Base-by-base conservation (phyloP, 2,888 invertebrate species). In the Exephanes ischioxanthus region DNA sequence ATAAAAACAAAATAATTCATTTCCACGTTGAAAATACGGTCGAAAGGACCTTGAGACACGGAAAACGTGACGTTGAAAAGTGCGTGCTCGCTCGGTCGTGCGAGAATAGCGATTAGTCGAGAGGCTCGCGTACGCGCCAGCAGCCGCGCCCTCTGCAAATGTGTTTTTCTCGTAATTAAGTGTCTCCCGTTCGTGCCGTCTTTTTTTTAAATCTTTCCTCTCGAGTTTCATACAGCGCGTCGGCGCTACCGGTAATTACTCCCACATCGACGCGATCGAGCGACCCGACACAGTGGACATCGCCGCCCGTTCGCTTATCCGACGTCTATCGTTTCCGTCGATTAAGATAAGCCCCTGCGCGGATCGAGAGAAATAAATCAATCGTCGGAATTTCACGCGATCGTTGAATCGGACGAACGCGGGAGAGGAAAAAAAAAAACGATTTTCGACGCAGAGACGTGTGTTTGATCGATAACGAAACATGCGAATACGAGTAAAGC, bases 81-180 rank as follows among this genome's bases (percentile, higher is more conserved):
- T 51, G 80, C 67, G 67, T 76, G 80, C 37, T 71, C 51, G 58
- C 41, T 53, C 51, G 53, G 68, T 30, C 41, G 67, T 68, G 33
- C 33, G 30, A 33, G 61, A 72, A 80, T 66, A 63, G 66, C 72
- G 72, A 80, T 80, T 73, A 80, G 53, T 48, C 66, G 51, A 19
- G 70, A 37, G 19, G 22, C n/a, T 67, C 41, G 41, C 30, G 79
- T 67, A 66, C 63, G 48, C 68, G 19, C 19, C 26, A 22, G 45
- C 53, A 78, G 83, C 84, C 84, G 83, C 87, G 53, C 86, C 45
- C 83, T 77, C 76, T 41, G 72, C 75, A 70, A 86, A 86, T 85
- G 80, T 85, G 75, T 76, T 85, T 85, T 83, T 82, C 68, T 75
- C 79, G 63, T 84, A 87, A 87, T 87, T 87, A 80, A 63, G 58